Evolutionary conservation across 2,113 vertebrate species (phyloP).

Genomic region (Dasypus novemcinctus): DNA sequence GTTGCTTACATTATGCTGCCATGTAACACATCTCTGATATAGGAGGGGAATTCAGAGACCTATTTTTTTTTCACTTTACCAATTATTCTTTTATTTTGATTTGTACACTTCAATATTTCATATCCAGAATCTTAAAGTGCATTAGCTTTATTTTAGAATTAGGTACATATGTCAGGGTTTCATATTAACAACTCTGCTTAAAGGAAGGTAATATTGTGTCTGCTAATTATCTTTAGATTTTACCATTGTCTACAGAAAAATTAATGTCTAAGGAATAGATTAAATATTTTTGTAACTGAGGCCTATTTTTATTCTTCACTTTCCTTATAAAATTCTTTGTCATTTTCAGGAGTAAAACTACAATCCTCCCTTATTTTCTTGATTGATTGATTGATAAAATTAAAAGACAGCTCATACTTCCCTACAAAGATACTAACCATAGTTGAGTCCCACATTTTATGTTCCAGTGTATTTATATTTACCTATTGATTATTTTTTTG

Average conservation of each 20-base stretch:
- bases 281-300: background rate
- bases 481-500: background rate
- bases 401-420: background rate
- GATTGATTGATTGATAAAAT: background rate
- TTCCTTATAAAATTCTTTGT: background rate
- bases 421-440: background rate
- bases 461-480: background rate
- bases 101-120: too few species aligned
- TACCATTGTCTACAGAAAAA: too few species aligned
- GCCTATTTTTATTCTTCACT: background rate
- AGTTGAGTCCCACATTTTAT: background rate
- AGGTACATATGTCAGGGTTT: too few species aligned
- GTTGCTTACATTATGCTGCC: background rate
- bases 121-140: too few species aligned
- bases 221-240: too few species aligned
- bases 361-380: background rate
- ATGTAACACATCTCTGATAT: background rate
- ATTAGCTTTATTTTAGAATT: too few species aligned
- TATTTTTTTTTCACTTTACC: background rate
- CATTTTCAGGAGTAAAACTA: constrained; percentile 35
- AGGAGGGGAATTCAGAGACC: background rate
- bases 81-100: too few species aligned
- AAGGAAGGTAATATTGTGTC: too few species aligned
- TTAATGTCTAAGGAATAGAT: too few species aligned
- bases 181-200: too few species aligned